Evolutionary conservation across 2,797 vertebrate species (phyloP), one percentile per base, ranked within the genome.

Genomic region (Sebastes nivosus): DNA sequence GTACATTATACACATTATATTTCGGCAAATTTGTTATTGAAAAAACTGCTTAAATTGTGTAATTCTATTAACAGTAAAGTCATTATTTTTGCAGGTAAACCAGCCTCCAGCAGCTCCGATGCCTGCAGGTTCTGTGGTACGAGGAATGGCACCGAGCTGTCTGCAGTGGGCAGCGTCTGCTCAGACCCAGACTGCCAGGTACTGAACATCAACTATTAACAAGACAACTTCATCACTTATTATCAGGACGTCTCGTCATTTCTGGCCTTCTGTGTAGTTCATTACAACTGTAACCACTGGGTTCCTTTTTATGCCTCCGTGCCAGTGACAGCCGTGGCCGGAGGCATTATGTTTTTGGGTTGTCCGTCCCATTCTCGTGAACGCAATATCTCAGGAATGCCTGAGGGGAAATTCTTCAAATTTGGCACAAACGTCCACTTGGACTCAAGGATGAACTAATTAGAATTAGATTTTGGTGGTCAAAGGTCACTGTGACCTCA

Each of bases 91-190:
- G 25, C 70, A 99, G 99, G 98, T 87, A 99, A 99, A 95, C 98
- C 98, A 0, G 96, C 97, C 18, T 98, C 97, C 75, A 99, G 98
- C 93, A 99, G 97, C 91, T 99, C 97, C 0, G 99, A 99, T 67
- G 97, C 97, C 0, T 99, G 99, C 89, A 97, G 99, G 59, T 99
- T 99, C 95, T 99, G 99, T 91, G 98, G 98, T 0, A 99, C 98
- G 24, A 96, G 99, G 88, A 99, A 96, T 24, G 98, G 98, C 67
- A 99, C 99, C 0, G 99, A 99, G 87, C 86, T 99, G 64, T 99
- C 99, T 8, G 97, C 99, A 24, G 99, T 99, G 67, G 99, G 99
- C 58, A 99, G 99, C 0, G 98, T 99, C 80, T 99, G 99, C 91
- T 96, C 98, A 6, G 99, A 99, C 87, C 93, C 97, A 36, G 99